A percentile compares a stretch with the other conserved stretches of the same genome.
Conservation (phyloP, 2,113 vertebrate genomes). For the Xiphophorus couchianus region DNA sequence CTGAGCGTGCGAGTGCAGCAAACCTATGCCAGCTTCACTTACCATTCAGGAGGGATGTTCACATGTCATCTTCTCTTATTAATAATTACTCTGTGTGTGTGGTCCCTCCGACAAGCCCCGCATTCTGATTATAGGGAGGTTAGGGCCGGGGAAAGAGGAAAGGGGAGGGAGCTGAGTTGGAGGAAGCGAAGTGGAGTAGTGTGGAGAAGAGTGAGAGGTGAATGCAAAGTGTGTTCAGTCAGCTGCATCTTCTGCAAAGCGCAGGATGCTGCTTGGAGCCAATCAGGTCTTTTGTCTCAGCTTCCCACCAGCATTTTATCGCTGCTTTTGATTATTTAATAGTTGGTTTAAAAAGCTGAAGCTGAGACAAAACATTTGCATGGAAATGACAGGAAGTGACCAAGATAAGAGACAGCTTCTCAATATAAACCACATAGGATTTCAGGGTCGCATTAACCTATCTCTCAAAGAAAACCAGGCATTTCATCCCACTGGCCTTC, state of each 20-base stretch:
- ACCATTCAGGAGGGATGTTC: constrained; percentile 70
- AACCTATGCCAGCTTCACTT: constrained; percentile 51
- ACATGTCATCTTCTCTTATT: constrained; percentile 77
- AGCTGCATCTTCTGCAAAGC: constrained; percentile 68
- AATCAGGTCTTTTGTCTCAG: constrained; percentile 17
- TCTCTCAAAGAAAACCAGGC: not conserved
- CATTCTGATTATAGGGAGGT: constrained; percentile 67
- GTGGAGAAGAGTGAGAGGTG: constrained; percentile 58
- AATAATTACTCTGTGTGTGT: constrained; percentile 73
- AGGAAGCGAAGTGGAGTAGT: constrained; percentile 49
- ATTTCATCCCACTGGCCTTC: not conserved
- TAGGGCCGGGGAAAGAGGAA: constrained; percentile 39
- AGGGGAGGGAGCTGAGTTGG: constrained; percentile 37
- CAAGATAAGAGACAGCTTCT: not conserved
- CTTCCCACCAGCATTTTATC: constrained; percentile 24
- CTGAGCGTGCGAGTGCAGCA: constrained; percentile 5
- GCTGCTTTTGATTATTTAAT: constrained; percentile 27
- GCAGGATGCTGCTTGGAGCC: constrained; percentile 43
- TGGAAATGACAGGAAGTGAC: constrained; percentile 12
- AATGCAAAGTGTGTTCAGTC: constrained; percentile 76
- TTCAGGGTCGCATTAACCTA: not conserved
- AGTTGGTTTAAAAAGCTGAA: constrained; percentile 9
- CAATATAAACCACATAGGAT: not conserved
- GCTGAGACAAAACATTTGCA: constrained; percentile 31
- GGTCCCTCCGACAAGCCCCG: constrained; percentile 69